These are phyloP conservation scores for Tiphia femorata DNA, from an alignment of 2,888 invertebrate genomes.

Conservation along the genomic window DNA sequence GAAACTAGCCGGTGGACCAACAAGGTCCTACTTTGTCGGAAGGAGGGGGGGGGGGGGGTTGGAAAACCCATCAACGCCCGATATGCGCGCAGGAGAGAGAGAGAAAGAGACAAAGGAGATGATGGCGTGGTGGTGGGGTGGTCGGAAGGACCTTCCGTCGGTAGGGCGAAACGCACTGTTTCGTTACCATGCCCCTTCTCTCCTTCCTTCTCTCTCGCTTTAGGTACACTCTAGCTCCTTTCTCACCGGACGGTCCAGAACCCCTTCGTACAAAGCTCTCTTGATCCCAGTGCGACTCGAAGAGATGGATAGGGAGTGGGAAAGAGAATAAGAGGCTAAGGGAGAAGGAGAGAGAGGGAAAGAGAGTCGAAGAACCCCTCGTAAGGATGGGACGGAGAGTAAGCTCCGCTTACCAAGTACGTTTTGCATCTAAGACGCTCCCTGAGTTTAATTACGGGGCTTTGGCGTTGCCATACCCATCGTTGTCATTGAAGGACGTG, in stretches of 20 bases:
- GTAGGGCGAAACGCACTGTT: constrained; percentile 17
- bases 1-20: constrained; percentile 44
- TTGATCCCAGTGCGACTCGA: constrained; percentile 18
- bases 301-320: constrained; percentile 11
- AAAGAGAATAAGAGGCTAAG: constrained; percentile 11
- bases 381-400: too few species aligned
- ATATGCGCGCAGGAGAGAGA: too few species aligned
- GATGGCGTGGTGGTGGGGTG: too few species aligned
- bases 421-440: constrained; percentile 67
- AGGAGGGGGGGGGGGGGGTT: constrained; percentile 43
- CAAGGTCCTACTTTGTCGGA: constrained; percentile 48
- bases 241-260: constrained; percentile 43
- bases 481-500: background rate
- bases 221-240: constrained; percentile 13
- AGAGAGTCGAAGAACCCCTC: too few species aligned
- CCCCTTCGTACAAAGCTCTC: constrained; percentile 38
- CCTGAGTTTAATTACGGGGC: constrained; percentile 63
- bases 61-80: constrained; percentile 58
- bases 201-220: constrained; percentile 6
- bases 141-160: too few species aligned
- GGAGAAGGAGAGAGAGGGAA: constrained; percentile 4
- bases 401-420: constrained; percentile 63
- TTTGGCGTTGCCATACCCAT: constrained; percentile 35
- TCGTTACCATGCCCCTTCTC: constrained; percentile 14
- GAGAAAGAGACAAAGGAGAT: too few species aligned